Evolutionary conservation across 2,113 vertebrate species (phyloP), one percentile per base, ranked within the genome.

Genomic region (Platysternon megacephalum): DNA sequence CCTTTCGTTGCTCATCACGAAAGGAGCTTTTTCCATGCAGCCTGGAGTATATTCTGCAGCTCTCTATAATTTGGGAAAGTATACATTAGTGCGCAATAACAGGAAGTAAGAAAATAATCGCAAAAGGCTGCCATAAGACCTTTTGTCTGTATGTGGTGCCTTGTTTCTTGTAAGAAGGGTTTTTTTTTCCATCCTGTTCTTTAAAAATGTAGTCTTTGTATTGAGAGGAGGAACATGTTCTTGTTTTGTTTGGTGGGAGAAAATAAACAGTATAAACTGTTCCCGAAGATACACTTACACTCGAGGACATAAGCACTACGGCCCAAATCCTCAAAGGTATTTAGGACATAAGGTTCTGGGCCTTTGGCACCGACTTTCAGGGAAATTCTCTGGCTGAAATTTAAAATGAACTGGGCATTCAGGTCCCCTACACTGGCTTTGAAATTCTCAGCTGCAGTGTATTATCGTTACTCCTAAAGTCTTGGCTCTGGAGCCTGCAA

Each of bases 61-160:
- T 2, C 72, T 92, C 85, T 93, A 2, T 89, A 93, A 94, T 96
- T 95, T 97, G 52, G 4, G 3, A 46, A 89, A 86, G 29, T 91
- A 78, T 76, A 49, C 26, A 29, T 91, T 92, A 93, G 55, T 85
- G 72, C 85, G 85, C 97, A 96, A 95, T 86, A 95, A 86, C 26
- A 95, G n/a, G n/a, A 72, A 68, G 61, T 68, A 68, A 72, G n/a
- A 72, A 39, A 68, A 68, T 68, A n/a, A 68, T 68, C 2, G 72
- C 0, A 1, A 93, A 90, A 87, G 29, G 55, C 90, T 94, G 61
- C 90, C 91, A 93, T 87, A 95, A 91, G 85, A 91, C 6, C 44
- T 93, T 97, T 87, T 87, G 80, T 87, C 79, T 89, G 78, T 79
- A 49, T 0, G 1, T 55, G 8, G 84, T 89, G 82, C 80, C 86